These are phyloP conservation scores for Anoplius nigerrimus DNA, from an alignment of 2,888 invertebrate genomes.

Conservation along the genomic window DNA sequence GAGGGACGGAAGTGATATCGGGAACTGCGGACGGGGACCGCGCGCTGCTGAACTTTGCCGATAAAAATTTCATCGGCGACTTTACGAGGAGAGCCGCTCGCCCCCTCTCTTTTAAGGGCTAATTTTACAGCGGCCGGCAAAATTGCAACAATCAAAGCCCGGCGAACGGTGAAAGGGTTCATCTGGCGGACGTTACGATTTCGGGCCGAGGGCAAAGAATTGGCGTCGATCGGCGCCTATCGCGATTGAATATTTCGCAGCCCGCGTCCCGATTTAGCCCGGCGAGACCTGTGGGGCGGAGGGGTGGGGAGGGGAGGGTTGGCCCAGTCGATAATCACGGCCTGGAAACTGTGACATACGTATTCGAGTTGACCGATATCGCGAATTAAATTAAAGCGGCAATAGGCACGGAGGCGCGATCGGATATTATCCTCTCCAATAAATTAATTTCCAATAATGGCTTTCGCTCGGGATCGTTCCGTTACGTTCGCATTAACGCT, in stretches of 20 bases:
- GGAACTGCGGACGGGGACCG: no score
- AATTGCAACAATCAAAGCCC: conserved; percentile 19
- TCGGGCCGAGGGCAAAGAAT: no score
- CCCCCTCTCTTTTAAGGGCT: conserved; percentile 42
- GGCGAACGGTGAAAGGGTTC: neutral
- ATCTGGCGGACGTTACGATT: no score
- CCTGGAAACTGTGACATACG: no score
- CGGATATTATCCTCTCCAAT: neutral
- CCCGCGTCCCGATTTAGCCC: no score
- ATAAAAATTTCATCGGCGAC: conserved; percentile 44
- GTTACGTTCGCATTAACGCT: conserved; percentile 22
- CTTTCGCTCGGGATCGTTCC: conserved; percentile 10
- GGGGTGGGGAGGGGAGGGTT: no score
- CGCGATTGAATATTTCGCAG: no score
- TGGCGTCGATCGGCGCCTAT: no score
- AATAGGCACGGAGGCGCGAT: neutral
- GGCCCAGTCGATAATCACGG: no score
- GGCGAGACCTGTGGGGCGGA: no score
- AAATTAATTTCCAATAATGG: conserved; percentile 5
- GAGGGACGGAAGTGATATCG: conserved; percentile 4
- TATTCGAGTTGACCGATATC: no score
- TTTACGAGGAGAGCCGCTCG: conserved; percentile 37
- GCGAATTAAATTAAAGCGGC: neutral
- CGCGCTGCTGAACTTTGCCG: conserved; percentile 28
- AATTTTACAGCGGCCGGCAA: conserved; percentile 39